phyloP scores from a whole-genome alignment of 2,797 vertebrate genomes.

The Sebastes trivittatus region DNA sequence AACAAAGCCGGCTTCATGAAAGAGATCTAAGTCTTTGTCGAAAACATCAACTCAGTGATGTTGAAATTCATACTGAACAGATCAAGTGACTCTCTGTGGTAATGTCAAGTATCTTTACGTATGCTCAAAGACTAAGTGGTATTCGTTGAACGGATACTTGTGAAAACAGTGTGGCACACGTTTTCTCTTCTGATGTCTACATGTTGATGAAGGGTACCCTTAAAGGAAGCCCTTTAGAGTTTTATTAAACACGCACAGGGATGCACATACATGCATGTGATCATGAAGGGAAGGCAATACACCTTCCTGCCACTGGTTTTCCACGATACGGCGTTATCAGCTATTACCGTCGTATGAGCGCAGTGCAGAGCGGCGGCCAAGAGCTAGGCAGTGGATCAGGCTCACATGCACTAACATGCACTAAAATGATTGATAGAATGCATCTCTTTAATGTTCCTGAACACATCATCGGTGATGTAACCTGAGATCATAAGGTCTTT shows the following conservation, averaged over 20 bases:
- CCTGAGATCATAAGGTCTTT: no score
- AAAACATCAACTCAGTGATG: background rate
- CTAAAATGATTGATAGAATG: no score
- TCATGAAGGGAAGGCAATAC: background rate
- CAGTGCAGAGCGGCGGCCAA: background rate
- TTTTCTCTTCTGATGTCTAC: background rate
- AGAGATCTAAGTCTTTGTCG: background rate
- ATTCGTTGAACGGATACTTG: background rate
- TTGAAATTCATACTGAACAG: background rate
- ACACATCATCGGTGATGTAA: no score
- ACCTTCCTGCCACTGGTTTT: background rate
- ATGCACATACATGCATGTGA: background rate
- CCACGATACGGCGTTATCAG: no score
- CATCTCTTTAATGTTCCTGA: no score
- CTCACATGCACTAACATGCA: no score
- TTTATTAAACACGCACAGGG: background rate
- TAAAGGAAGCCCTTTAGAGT: background rate
- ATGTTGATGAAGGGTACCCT: background rate
- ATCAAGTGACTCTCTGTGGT: constrained; percentile 24
- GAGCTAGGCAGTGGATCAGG: no score
- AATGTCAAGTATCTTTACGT: constrained; percentile 30
- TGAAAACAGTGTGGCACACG: background rate
- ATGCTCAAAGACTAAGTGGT: constrained; percentile 5
- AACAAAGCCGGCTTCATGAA: background rate
- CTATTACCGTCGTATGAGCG: no score